Percentiles rank a stretch among this genome's conserved stretches.
Conservation (phyloP, 92 coral and sea anemone species). For the Epizoanthus rinbou region DNA sequence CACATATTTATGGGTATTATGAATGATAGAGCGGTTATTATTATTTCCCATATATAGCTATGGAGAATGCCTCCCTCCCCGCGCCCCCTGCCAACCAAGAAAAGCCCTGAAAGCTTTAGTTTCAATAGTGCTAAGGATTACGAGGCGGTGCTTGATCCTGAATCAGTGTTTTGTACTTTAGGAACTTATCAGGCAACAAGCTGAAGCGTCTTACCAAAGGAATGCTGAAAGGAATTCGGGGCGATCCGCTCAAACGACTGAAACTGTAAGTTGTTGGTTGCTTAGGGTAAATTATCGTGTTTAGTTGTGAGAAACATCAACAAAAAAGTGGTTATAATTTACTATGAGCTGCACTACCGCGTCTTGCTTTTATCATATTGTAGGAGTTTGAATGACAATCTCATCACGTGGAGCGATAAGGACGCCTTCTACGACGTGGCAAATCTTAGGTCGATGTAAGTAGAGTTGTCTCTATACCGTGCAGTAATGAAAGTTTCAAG, state of each 20-base stretch:
- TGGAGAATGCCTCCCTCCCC: too few relatives aligned
- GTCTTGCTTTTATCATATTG: not conserved
- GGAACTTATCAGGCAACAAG: not conserved
- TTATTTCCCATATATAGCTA: too few relatives aligned
- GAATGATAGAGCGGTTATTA: too few relatives aligned
- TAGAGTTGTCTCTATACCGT: not conserved
- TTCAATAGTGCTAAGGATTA: too few relatives aligned
- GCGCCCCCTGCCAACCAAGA: too few relatives aligned
- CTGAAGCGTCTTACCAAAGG: not conserved
- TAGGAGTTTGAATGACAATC: not conserved
- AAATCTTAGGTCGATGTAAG: constrained; percentile 1
- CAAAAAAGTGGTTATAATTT: too few relatives aligned
- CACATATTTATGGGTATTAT: too few relatives aligned
- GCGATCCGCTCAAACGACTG: constrained; percentile 13
- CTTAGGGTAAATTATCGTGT: not conserved
- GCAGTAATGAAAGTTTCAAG: too few relatives aligned
- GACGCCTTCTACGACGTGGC: not conserved
- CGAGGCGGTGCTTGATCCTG: not conserved
- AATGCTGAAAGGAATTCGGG: constrained; percentile 13
- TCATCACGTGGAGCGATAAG: not conserved
- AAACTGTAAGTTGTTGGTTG: constrained; percentile 2
- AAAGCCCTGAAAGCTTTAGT: too few relatives aligned
- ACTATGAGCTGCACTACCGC: not conserved
- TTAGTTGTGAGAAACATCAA: not conserved
- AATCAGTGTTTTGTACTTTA: not conserved